Evolutionary conservation across 2,113 vertebrate species (phyloP).

Genomic region (crab-eating macaque (Macaca fascicularis)): T2T-MFA8v1.1 NC_088376.1:91423001-91423500

Average conservation of each 20-base stretch:
- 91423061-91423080: background rate
- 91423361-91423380: too few relatives aligned
- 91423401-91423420: too few relatives aligned
- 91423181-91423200: background rate
- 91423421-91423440: too few relatives aligned
- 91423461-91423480: too few relatives aligned
- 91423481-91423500: background rate
- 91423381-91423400: too few relatives aligned
- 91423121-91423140: constrained; percentile 30
- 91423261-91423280: background rate
- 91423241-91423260: background rate
- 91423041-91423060: too few relatives aligned
- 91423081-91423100: background rate
- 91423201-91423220: background rate
- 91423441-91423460: too few relatives aligned
- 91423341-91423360: background rate
- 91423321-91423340: background rate
- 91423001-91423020: background rate
- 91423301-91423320: background rate
- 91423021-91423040: background rate
- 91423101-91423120: background rate
- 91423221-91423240: background rate
- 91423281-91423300: background rate
- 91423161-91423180: background rate
- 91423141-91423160: background rate